A percentile compares a stretch with the other conserved stretches of the same genome.
Conservation (phyloP, 1,140 invertebrate species). For the Habropoda laboriosa region DNA sequence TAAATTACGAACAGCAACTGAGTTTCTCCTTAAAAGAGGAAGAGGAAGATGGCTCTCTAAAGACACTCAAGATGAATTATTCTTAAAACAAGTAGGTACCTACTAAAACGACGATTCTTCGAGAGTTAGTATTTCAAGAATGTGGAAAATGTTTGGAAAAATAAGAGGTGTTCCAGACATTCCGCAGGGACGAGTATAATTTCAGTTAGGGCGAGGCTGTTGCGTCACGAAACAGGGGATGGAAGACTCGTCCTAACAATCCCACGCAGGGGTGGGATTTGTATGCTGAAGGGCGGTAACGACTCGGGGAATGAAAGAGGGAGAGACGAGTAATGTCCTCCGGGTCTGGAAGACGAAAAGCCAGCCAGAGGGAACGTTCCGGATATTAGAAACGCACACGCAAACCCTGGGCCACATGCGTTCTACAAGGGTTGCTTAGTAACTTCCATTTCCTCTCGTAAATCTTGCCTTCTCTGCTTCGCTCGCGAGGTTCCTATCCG, state of each 20-base stretch:
- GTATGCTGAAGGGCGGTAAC: slow-evolving; percentile 67
- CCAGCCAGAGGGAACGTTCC: slow-evolving; percentile 46
- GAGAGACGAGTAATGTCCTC: slow-evolving; percentile 57
- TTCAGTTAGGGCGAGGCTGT: slow-evolving; percentile 7
- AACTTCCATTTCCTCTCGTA: slow-evolving; percentile 36
- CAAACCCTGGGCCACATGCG: slow-evolving; percentile 38
- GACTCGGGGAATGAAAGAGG: slow-evolving; percentile 37
- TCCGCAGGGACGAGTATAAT: background rate
- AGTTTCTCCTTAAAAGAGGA: background rate
- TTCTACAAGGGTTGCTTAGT: slow-evolving; percentile 39
- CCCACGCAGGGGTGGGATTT: slow-evolving; percentile 62
- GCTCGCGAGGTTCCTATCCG: background rate
- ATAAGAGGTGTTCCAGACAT: background rate
- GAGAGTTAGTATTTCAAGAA: background rate
- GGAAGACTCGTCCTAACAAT: slow-evolving; percentile 31
- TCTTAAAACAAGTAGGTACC: background rate
- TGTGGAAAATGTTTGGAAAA: background rate
- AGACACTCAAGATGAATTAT: background rate
- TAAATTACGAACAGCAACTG: fast-evolving
- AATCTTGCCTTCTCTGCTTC: slow-evolving; percentile 9
- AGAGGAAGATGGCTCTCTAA: background rate
- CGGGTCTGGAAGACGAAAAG: slow-evolving; percentile 61
- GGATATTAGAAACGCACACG: slow-evolving; percentile 66
- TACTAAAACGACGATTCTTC: background rate
- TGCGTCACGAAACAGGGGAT: slow-evolving; percentile 23